Evolutionary conservation across 1,140 invertebrate species (phyloP).

Genomic region (Agrilus planipennis): DNA sequence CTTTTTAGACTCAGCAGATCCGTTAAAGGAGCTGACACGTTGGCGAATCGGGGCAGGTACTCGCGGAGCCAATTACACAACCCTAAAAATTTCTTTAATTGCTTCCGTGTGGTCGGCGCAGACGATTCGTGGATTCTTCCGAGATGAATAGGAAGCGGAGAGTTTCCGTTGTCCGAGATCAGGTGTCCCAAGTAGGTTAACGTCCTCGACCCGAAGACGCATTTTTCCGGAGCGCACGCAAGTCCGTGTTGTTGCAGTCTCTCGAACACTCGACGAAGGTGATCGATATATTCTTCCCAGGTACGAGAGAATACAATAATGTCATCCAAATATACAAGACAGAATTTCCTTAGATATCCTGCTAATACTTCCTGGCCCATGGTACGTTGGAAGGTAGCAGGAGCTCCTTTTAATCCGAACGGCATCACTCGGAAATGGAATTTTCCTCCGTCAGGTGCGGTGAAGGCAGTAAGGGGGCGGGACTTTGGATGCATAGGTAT

Average conservation of each 20-base stretch:
- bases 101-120: background rate
- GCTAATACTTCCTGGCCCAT: conserved; percentile 12
- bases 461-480: conserved; percentile 34
- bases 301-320: conserved; percentile 1
- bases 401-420: conserved; percentile 18
- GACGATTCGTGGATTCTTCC: background rate
- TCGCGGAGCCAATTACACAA: conserved; percentile 26
- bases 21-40: conserved; percentile 24
- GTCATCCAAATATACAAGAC: conserved; percentile 12
- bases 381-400: conserved; percentile 13
- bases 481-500: conserved; percentile 14
- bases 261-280: background rate
- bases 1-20: conserved; percentile 14
- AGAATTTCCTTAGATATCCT: conserved; percentile 13
- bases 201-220: background rate
- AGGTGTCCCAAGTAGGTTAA: conserved; percentile 3
- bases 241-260: background rate
- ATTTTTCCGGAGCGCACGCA: conserved; percentile 4
- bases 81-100: conserved; percentile 8
- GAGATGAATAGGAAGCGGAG: background rate
- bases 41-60: conserved; percentile 24
- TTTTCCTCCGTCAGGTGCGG: conserved; percentile 14
- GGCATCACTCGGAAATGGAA: conserved; percentile 17
- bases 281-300: conserved; percentile 1
- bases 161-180: background rate